phyloP scores from a whole-genome alignment of 1,140 invertebrate species.

The Thaumatotibia leucotreta region DNA sequence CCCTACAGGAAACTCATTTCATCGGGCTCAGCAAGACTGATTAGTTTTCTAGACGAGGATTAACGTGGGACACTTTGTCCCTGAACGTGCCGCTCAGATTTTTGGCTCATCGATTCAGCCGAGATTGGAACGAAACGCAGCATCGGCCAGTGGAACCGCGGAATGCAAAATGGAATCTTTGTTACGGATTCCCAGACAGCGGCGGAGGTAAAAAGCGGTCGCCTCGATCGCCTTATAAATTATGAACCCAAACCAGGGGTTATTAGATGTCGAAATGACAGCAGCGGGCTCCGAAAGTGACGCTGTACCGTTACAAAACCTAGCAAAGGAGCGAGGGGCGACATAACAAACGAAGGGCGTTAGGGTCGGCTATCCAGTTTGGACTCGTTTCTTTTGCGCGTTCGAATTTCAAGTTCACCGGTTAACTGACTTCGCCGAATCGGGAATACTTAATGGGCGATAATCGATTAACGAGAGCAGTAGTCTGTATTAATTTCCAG shows the following conservation, averaged over 20 bases:
- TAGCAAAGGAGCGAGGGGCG: constrained; percentile 21
- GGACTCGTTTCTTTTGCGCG: constrained; percentile 42
- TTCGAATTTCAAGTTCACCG: constrained; percentile 40
- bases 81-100: neutral
- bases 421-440: constrained; percentile 28
- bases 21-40: constrained; percentile 9
- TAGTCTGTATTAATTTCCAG: constrained; percentile 26
- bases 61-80: neutral
- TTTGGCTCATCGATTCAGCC: constrained; percentile 43
- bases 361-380: constrained; percentile 54
- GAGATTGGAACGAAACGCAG: constrained; percentile 54
- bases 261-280: constrained; percentile 67
- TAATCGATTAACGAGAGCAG: constrained; percentile 6
- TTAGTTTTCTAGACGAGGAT: constrained; percentile 2
- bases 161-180: constrained; percentile 73
- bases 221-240: constrained; percentile 64
- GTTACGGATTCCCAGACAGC: constrained; percentile 73
- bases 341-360: constrained; percentile 52
- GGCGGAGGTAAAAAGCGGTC: constrained; percentile 69
- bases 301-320: constrained; percentile 63
- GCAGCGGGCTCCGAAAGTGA: constrained; percentile 38
- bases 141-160: constrained; percentile 43
- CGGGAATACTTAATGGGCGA: constrained; percentile 21
- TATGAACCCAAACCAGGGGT: constrained; percentile 48
- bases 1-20: constrained; percentile 1